Percentiles rank a stretch among this genome's conserved stretches.
Conservation (phyloP, 2,113 vertebrate genomes). For the Syngnathoides biaculeatus region DNA sequence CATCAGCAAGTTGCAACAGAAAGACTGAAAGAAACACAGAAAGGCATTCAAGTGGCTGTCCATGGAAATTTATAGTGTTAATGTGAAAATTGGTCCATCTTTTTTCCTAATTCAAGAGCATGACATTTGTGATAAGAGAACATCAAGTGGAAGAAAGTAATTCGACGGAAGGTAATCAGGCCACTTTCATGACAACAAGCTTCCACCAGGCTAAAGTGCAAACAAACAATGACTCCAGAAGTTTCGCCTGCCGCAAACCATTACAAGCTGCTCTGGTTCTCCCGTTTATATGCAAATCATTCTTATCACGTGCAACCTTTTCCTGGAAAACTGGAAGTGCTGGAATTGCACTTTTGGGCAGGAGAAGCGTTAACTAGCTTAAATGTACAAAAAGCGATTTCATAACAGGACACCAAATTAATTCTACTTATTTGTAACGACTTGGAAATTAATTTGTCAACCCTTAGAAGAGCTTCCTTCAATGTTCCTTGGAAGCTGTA, state of each 20-base stretch:
- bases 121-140: conserved; percentile 44
- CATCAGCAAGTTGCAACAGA: no score
- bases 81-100: no score
- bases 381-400: conserved; percentile 16
- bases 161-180: conserved; percentile 40
- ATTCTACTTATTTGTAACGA: not conserved
- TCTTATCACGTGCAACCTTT: conserved; percentile 54
- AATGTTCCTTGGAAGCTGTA: not conserved
- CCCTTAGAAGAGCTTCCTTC: not conserved
- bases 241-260: conserved; percentile 29
- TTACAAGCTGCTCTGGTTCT: conserved; percentile 27
- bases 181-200: conserved; percentile 28
- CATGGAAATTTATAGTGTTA: no score
- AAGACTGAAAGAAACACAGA: no score
- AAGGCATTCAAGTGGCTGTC: no score
- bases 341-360: conserved; percentile 51
- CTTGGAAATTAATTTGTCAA: no score
- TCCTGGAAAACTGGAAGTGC: conserved; percentile 63
- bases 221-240: conserved; percentile 25
- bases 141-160: conserved; percentile 35
- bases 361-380: conserved; percentile 44
- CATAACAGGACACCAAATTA: not conserved
- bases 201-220: conserved; percentile 22
- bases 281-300: conserved; percentile 62
- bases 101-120: no score